Evolutionary conservation across 2,888 invertebrate genomes (phyloP).

Genomic region (Asteroscopus sphinx): DNA sequence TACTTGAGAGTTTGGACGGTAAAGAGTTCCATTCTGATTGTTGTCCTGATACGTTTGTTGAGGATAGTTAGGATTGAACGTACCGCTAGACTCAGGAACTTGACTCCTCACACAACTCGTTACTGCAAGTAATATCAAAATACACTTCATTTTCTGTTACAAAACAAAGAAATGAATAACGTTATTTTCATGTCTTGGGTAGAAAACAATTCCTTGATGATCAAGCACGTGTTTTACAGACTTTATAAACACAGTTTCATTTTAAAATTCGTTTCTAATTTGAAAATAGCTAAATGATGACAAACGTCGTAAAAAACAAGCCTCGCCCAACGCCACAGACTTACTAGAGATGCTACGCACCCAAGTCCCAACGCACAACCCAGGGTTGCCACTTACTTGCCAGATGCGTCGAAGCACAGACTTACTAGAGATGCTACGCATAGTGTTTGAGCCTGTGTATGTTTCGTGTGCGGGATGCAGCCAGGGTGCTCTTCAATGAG

Average conservation of each 20-base stretch:
- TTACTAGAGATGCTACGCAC: too few species aligned
- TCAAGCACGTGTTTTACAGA: conserved; percentile 32
- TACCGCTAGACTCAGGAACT: conserved; percentile 69
- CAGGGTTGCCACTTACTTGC: too few species aligned
- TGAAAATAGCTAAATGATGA: conserved; percentile 63
- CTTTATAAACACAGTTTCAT: conserved; percentile 51
- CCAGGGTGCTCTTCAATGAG: too few species aligned
- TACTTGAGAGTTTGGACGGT: conserved; percentile 77
- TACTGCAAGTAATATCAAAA: conserved; percentile 72
- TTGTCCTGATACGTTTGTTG: conserved; percentile 71
- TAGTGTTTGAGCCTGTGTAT: too few species aligned
- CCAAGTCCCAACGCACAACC: too few species aligned
- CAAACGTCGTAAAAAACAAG: conserved; percentile 59
- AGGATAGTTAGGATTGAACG: conserved; percentile 77
- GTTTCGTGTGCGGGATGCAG: too few species aligned
- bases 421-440: too few species aligned
- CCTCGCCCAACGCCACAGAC: conserved; percentile 65
- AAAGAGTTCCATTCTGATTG: conserved; percentile 73
- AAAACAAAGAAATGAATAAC: conserved; percentile 43
- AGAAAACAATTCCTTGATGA: conserved; percentile 11
- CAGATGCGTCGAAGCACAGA: too few species aligned
- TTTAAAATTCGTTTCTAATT: conserved; percentile 62
- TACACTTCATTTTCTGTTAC: conserved; percentile 75
- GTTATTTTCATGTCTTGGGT: conserved; percentile 32
- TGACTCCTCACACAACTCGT: conserved; percentile 76